These are phyloP conservation scores for Timema podura DNA, from an alignment of 2,888 invertebrate genomes.

Conservation along the genomic window DNA sequence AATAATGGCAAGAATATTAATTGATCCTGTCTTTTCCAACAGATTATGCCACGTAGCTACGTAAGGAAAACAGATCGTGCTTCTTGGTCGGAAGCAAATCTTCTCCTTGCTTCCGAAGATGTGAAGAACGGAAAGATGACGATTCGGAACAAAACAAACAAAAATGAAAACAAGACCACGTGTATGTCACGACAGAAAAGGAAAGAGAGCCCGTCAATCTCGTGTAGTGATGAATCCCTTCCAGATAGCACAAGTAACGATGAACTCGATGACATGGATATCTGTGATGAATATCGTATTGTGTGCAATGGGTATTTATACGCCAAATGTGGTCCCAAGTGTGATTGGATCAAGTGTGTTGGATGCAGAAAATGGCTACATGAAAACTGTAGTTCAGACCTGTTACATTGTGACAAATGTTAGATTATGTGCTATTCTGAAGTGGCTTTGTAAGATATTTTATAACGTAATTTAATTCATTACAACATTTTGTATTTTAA, in stretches of 20 bases:
- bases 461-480: not conserved
- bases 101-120: not conserved
- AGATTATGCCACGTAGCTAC: not conserved
- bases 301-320: constrained; percentile 1
- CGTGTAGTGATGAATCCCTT: not conserved
- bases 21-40: not conserved
- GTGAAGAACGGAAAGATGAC: not conserved
- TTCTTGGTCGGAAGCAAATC: not conserved
- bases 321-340: not conserved
- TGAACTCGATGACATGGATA: not conserved
- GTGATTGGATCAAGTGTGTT: not conserved
- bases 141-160: too few relatives aligned
- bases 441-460: not conserved
- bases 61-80: too few relatives aligned
- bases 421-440: not conserved
- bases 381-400: constrained; percentile 1
- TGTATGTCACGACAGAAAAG: too few relatives aligned
- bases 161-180: too few relatives aligned
- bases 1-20: not conserved
- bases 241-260: not conserved
- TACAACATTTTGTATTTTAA: too few relatives aligned
- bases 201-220: not conserved
- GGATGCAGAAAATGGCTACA: not conserved
- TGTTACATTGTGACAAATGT: not conserved
- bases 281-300: not conserved